A percentile compares a stretch with the other conserved stretches of the same genome.
phyloP scores from a whole-genome alignment of 2,113 vertebrate species.

The Vidua macroura region DNA sequence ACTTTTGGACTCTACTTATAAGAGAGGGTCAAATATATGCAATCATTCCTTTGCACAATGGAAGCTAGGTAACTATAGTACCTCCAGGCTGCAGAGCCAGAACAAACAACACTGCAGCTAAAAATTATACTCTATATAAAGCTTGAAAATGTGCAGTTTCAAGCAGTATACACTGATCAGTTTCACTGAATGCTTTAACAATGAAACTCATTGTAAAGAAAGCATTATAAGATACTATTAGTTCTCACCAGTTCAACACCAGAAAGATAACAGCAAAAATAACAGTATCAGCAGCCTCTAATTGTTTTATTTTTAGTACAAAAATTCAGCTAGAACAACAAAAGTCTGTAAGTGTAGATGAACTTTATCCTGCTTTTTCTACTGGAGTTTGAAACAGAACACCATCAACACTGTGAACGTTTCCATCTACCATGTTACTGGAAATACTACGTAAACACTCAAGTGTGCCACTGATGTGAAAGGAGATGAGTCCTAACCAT shows the following conservation, averaged over 20 bases:
- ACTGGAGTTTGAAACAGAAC: background rate
- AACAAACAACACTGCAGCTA: background rate
- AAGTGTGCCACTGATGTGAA: background rate
- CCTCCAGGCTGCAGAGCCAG: background rate
- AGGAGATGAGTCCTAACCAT: background rate
- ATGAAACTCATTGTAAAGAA: background rate
- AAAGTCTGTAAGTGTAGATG: background rate
- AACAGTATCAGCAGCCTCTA: background rate
- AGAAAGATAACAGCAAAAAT: background rate
- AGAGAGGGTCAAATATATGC: background rate
- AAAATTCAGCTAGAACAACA: background rate
- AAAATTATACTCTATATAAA: background rate
- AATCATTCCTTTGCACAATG: background rate
- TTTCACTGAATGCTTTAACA: background rate
- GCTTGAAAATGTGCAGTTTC: background rate
- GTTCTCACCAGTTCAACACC: background rate
- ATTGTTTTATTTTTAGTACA: background rate
- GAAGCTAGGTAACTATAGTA: background rate
- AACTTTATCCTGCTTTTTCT: background rate
- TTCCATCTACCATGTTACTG: background rate
- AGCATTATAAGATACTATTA: background rate
- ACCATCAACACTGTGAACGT: background rate
- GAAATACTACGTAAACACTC: background rate
- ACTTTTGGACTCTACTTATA: background rate
- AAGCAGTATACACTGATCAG: background rate